phyloP scores from a whole-genome alignment of 2,797 vertebrate species.

The Smutsia gigantea region DNA sequence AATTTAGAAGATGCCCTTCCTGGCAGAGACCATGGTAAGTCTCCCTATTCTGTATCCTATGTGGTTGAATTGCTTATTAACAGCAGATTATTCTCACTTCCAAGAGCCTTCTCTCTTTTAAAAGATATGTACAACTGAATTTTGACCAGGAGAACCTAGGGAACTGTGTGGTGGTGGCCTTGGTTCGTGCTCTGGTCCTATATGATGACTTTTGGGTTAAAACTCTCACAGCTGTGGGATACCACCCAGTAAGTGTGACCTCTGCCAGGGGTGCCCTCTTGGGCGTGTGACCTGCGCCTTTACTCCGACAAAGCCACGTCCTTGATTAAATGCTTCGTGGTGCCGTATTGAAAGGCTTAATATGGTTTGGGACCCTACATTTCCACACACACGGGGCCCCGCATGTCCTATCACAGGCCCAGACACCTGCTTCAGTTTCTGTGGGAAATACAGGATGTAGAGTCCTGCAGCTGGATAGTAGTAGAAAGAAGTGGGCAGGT shows the following conservation, averaged over 20 bases:
- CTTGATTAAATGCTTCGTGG: fast-evolving
- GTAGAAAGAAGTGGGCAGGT: fast-evolving
- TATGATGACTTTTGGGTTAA: no score
- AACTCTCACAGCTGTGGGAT: not conserved
- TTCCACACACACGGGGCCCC: no score
- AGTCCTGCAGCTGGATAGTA: no score
- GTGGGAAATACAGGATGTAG: fast-evolving
- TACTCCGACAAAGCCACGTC: fast-evolving
- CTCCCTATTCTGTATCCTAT: fast-evolving
- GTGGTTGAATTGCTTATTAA: fast-evolving
- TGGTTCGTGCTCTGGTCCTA: no score
- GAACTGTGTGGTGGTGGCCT: no score
- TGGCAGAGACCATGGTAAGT: not conserved
- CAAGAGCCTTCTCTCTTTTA: not conserved
- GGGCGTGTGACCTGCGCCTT: fast-evolving
- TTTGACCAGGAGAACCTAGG: no score
- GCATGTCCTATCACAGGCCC: not conserved
- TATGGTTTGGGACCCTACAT: fast-evolving
- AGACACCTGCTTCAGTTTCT: not conserved
- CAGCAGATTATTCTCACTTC: fast-evolving
- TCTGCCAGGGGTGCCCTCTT: fast-evolving
- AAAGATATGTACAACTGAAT: no score
- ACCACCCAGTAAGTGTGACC: fast-evolving
- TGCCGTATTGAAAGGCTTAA: fast-evolving
- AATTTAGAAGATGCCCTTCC: not conserved